phyloP scores from a whole-genome alignment of 1,140 invertebrate species.

The Drosophila ercepeae region DNA sequence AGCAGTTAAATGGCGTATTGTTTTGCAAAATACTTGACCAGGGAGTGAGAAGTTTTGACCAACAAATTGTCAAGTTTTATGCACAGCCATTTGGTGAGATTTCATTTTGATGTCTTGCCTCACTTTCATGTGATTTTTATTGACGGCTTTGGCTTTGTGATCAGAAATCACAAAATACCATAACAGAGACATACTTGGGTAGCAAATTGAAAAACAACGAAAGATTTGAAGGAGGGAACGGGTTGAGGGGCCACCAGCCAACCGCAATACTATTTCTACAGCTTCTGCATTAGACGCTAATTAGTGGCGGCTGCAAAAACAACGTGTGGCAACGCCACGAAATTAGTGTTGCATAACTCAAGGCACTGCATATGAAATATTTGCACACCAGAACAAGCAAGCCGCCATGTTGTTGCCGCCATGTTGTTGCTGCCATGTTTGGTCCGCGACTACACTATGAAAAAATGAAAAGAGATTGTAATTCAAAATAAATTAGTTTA shows the following conservation, averaged over 20 bases:
- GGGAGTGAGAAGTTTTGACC: slow-evolving; percentile 46
- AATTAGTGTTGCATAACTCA: slow-evolving; percentile 37
- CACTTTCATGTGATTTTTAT: slow-evolving; percentile 53
- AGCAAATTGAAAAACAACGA: not conserved
- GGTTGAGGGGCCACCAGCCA: not conserved
- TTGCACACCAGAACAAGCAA: slow-evolving; percentile 43
- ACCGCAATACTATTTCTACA: slow-evolving; percentile 27
- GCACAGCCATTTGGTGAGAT: slow-evolving; percentile 43
- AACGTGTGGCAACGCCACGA: slow-evolving; percentile 23
- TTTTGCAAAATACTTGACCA: slow-evolving; percentile 72
- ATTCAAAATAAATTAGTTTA: too few relatives aligned
- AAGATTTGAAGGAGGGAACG: not conserved
- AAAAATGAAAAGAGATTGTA: too few relatives aligned
- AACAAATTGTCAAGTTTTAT: slow-evolving; percentile 67
- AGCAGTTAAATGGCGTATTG: slow-evolving; percentile 74
- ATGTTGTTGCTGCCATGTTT: not conserved
- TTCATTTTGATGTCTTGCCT: slow-evolving; percentile 43
- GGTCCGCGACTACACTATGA: not conserved
- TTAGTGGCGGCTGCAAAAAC: slow-evolving; percentile 36
- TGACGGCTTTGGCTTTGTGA: slow-evolving; percentile 11
- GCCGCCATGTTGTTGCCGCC: slow-evolving; percentile 28
- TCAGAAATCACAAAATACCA: slow-evolving; percentile 12
- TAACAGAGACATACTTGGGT: not conserved
- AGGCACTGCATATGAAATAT: slow-evolving; percentile 55
- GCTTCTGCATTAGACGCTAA: slow-evolving; percentile 41